A percentile compares a stretch with the other conserved stretches of the same genome.
Conservation (phyloP, 2,888 invertebrate genomes). For the Andrena praecox region DNA sequence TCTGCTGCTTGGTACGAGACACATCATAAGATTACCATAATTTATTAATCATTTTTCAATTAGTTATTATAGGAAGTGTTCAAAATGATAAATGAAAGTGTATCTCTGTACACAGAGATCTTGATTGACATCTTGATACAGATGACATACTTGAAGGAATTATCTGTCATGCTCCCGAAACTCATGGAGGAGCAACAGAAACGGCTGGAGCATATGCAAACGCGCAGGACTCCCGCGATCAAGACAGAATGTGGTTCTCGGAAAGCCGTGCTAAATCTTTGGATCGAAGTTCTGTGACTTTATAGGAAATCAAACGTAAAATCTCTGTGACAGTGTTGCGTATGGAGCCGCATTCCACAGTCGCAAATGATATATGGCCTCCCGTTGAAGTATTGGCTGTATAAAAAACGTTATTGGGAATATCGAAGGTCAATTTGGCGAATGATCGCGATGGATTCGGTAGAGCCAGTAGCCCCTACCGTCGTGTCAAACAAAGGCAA, state of each 20-base stretch:
- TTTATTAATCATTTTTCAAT: no score
- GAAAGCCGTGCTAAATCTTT: neutral
- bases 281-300: neutral
- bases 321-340: neutral
- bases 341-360: neutral
- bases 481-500: neutral
- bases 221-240: neutral
- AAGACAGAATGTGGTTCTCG: neutral
- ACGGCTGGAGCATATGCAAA: neutral
- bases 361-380: neutral
- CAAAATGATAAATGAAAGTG: no score
- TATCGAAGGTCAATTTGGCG: slow-evolving; percentile 27
- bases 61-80: no score
- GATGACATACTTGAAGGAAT: neutral
- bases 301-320: neutral
- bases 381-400: slow-evolving; percentile 28
- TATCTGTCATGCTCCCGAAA: neutral
- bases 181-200: neutral
- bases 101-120: no score
- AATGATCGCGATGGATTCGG: neutral
- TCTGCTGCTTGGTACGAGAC: no score
- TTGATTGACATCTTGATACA: neutral
- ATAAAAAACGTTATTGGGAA: slow-evolving; percentile 39
- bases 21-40: no score
- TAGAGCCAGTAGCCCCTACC: neutral